phyloP scores from a whole-genome alignment of 1,140 invertebrate species.

The Cydia fagiglandana region DNA sequence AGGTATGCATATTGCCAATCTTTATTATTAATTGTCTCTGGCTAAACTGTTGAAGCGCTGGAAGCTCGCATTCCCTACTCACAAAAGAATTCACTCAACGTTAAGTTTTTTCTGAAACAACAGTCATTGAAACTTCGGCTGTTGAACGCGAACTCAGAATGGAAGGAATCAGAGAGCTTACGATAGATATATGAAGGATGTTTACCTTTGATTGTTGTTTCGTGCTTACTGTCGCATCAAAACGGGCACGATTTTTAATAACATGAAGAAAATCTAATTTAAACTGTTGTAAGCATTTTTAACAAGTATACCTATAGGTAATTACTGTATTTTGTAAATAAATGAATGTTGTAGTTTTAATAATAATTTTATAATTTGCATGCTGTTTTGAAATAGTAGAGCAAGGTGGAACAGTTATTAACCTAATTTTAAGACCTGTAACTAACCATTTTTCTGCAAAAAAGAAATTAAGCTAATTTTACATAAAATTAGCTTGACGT shows the following conservation, averaged over 20 bases:
- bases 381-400: no score
- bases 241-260: neutral
- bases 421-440: no score
- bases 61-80: constrained; percentile 47
- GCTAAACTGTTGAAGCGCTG: constrained; percentile 43
- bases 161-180: constrained; percentile 14
- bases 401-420: no score
- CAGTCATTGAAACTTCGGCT: constrained; percentile 46
- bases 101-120: constrained; percentile 50
- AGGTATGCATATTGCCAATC: neutral
- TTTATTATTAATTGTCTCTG: neutral
- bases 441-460: no score
- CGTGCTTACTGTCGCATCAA: neutral
- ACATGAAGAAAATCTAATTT: no score
- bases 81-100: constrained; percentile 50
- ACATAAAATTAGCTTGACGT: no score
- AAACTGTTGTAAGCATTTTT: no score
- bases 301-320: no score
- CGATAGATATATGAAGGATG: neutral
- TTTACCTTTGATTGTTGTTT: neutral
- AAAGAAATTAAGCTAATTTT: no score
- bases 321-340: no score
- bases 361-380: no score
- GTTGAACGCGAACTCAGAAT: constrained; percentile 37
- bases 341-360: no score